Conservation (phyloP, 2,888 invertebrate species). For the Steinernema carpocapsae region DNA sequence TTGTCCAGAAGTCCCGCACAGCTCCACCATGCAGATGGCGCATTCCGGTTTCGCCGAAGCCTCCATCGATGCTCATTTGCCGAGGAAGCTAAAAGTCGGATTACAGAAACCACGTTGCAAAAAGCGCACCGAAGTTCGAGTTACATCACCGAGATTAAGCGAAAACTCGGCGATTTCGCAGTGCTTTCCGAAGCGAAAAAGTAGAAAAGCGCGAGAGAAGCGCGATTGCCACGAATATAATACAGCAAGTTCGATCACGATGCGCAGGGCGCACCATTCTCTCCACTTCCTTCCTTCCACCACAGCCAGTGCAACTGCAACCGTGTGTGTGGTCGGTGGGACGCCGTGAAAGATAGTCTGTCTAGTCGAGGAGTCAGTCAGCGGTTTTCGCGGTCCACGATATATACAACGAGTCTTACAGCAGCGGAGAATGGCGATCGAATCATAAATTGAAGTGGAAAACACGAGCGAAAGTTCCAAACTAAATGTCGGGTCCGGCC, state of each 20-base stretch:
- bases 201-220: neutral
- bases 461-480: neutral
- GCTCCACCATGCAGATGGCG: constrained; percentile 31
- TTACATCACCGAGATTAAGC: neutral
- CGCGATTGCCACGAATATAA: neutral
- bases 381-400: neutral
- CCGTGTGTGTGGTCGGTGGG: constrained; percentile 21
- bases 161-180: neutral
- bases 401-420: constrained; percentile 10
- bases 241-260: constrained; percentile 12
- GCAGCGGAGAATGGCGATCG: neutral
- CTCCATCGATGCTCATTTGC: constrained; percentile 1
- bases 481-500: too few species aligned
- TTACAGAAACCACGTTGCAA: too few species aligned
- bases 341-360: constrained; percentile 8
- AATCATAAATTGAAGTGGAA: neutral
- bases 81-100: neutral
- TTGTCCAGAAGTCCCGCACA: constrained; percentile 33
- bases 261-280: neutral
- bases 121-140: neutral
- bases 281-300: neutral
- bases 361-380: neutral
- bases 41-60: neutral
- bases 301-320: constrained; percentile 8
- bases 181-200: neutral